A percentile compares a stretch with the other conserved stretches of the same genome.
Conservation (phyloP, 1,140 invertebrate genomes). For the Diploscapter pachys region DNA sequence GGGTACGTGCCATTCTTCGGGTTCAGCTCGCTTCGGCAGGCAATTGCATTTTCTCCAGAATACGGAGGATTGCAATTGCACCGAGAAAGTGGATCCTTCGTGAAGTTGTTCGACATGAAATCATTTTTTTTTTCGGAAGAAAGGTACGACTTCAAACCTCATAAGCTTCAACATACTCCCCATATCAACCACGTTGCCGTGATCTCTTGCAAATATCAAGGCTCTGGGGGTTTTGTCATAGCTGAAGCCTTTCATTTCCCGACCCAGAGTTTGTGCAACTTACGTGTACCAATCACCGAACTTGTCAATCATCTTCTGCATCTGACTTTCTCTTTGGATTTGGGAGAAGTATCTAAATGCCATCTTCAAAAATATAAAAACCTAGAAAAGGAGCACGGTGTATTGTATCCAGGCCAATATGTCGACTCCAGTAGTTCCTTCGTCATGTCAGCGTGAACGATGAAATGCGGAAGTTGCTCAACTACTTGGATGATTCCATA, state of each 20-base stretch:
- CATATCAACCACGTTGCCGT: slow-evolving; percentile 64
- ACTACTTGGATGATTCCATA: slow-evolving; percentile 71
- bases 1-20: slow-evolving; percentile 69
- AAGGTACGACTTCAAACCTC: slow-evolving; percentile 59
- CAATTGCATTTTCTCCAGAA: slow-evolving; percentile 72
- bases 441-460: slow-evolving; percentile 60
- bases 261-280: neutral
- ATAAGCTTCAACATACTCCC: slow-evolving; percentile 66
- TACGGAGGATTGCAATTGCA: slow-evolving; percentile 73
- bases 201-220: slow-evolving; percentile 67
- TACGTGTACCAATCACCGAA: slow-evolving; percentile 71
- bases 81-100: slow-evolving; percentile 69
- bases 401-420: slow-evolving; percentile 76
- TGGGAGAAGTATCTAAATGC: slow-evolving; percentile 67
- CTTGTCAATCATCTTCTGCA: slow-evolving; percentile 64
- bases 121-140: slow-evolving; percentile 4
- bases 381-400: slow-evolving; percentile 69
- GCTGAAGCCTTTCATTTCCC: neutral
- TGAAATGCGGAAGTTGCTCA: slow-evolving; percentile 73
- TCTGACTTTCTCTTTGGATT: slow-evolving; percentile 66
- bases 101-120: slow-evolving; percentile 33
- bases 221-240: slow-evolving; percentile 68
- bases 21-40: slow-evolving; percentile 71
- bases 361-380: slow-evolving; percentile 48
- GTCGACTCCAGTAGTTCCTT: slow-evolving; percentile 60